phyloP scores from a whole-genome alignment of 2,797 vertebrate genomes.

The Crocidura indochinensis region DNA sequence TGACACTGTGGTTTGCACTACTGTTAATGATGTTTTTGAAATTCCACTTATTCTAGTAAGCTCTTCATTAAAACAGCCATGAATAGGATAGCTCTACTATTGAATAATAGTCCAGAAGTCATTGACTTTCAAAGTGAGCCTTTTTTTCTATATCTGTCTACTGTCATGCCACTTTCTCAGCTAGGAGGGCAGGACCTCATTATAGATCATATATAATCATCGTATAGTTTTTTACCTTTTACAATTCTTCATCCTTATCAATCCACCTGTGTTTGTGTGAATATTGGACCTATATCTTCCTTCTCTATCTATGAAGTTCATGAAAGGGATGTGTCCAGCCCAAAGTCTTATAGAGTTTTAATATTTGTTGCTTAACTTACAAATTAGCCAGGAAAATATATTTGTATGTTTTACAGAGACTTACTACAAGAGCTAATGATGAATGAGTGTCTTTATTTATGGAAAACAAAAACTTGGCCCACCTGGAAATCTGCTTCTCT shows the following conservation, averaged over 20 bases:
- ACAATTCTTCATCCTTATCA: background rate
- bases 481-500: background rate
- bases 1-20: too few relatives aligned
- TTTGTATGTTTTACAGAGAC: slow-evolving; percentile 24
- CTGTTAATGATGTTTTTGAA: too few relatives aligned
- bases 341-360: background rate
- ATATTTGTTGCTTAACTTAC: background rate
- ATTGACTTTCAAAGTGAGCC: background rate
- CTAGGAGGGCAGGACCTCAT: background rate
- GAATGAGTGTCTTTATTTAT: slow-evolving; percentile 25
- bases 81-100: background rate
- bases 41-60: slow-evolving; percentile 34
- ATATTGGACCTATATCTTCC: background rate
- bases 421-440: background rate
- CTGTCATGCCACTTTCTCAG: slow-evolving; percentile 5
- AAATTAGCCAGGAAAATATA: background rate
- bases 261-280: background rate
- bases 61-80: background rate
- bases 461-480: slow-evolving; percentile 21
- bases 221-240: background rate
- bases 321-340: background rate
- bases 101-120: background rate
- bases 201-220: too few relatives aligned
- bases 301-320: background rate
- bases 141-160: background rate